Base-by-base conservation (phyloP, 2,797 vertebrate species). In the Cottoperca gobio region DNA sequence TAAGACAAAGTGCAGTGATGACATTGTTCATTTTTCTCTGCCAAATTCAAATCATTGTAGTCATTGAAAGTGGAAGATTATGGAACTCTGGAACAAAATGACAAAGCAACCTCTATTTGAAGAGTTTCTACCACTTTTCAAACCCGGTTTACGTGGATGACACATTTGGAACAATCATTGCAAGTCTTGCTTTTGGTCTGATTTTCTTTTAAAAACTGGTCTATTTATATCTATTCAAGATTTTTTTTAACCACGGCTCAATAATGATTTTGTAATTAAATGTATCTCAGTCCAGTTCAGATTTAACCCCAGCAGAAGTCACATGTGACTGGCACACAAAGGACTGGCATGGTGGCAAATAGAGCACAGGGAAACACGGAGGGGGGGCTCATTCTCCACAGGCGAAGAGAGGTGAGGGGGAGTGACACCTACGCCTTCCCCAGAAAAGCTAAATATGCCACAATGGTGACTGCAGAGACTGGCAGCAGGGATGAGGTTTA, bases 251-350 rank as follows among this genome's bases (percentile, higher is more conserved):
- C 31, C 55, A n/a, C 21, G 57, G 16, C 8, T 39, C 2, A 45
- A 21, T 7, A 49, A 19, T 49, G 2, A n/a, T 33, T 57, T 14
- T 42, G 6, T 23, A 10, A 7, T 23, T 0, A 40, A 31, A 13
- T 4, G 10, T 45, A 23, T 21, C 14, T 35, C 9, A 10, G 40
- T 45, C 37, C 21, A 31, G 35, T 42, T 77, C 70, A 69, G 28
- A 60, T 67, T 64, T 62, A 60, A 57, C 71, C 61, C 43, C 17
- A 54, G 31, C 64, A 60, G 5, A 42, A 49, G 64, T 73, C 76
- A 69, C 76, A 77, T 76, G 79, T 79, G 73, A 83, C 66, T 78
- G 77, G 67, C 73, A 83, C 76, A 81, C 57, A 86, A 69, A 78
- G 53, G 57, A 8, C 49, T 61, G 82, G 71, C 73, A 72, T 52